A percentile compares a stretch with the other conserved stretches of the same genome.
These are phyloP conservation scores for Horisme vitalbata DNA, from an alignment of 2,888 invertebrate genomes.

Conservation along the genomic window DNA sequence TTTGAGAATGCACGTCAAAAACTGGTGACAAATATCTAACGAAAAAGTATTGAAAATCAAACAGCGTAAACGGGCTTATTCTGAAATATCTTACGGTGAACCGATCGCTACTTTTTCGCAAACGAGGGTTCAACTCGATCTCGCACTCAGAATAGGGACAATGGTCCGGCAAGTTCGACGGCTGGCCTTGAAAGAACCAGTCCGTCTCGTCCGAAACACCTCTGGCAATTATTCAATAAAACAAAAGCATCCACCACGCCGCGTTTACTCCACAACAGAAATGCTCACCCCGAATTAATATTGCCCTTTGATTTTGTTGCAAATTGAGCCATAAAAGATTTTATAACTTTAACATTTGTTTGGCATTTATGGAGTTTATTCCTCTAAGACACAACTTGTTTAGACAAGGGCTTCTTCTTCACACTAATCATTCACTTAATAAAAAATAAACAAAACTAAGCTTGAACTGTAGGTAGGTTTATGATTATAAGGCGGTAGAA, in stretches of 20 bases:
- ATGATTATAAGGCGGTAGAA: too few relatives aligned
- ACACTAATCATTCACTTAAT: too few relatives aligned
- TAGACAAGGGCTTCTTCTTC: too few relatives aligned
- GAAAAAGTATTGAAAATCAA: too few relatives aligned
- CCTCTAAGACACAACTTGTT: too few relatives aligned
- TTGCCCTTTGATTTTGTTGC: conserved; percentile 27
- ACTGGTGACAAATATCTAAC: too few relatives aligned
- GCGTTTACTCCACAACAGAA: conserved; percentile 71
- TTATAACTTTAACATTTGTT: too few relatives aligned
- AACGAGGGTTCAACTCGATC: conserved; percentile 23
- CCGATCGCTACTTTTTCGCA: conserved; percentile 14
- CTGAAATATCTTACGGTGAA: too few relatives aligned
- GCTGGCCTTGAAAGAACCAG: conserved; percentile 81
- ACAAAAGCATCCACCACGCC: conserved; percentile 73
- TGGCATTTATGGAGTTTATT: too few relatives aligned
- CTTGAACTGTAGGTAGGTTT: too few relatives aligned
- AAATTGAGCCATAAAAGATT: conserved; percentile 8
- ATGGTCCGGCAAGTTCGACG: conserved; percentile 72
- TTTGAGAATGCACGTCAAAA: too few relatives aligned
- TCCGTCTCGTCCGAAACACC: conserved; percentile 78
- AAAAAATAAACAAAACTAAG: too few relatives aligned
- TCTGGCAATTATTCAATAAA: conserved; percentile 82
- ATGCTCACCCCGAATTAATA: conserved; percentile 62
- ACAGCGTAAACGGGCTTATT: conserved; percentile 16
- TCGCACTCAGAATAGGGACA: conserved; percentile 55